These are phyloP conservation scores for Fragum whitleyi DNA, from an alignment of 2,888 invertebrate genomes.

Conservation along the genomic window DNA sequence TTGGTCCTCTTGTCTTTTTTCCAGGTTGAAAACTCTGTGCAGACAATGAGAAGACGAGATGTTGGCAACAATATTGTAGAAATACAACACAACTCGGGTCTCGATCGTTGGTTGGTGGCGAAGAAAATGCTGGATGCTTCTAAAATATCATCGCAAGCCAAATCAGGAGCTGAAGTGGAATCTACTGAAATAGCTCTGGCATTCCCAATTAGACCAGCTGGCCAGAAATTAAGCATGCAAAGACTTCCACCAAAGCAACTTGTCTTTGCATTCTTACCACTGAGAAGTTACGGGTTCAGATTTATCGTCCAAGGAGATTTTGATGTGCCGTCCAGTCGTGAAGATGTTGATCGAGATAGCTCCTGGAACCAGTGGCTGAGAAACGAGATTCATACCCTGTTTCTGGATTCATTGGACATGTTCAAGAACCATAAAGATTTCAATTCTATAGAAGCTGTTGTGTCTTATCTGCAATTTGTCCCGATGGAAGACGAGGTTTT, in stretches of 20 bases:
- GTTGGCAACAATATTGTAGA: conserved; percentile 77
- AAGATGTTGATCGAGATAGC: conserved; percentile 84
- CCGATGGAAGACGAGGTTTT: conserved; percentile 83
- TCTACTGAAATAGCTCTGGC: conserved; percentile 84
- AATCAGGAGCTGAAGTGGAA: conserved; percentile 83
- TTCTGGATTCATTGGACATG: conserved; percentile 80
- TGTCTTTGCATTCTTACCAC: conserved; percentile 85
- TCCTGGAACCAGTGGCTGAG: conserved; percentile 85
- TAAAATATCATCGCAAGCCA: conserved; percentile 80
- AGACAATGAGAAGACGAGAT: conserved; percentile 78
- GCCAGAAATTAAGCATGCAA: conserved; percentile 60
- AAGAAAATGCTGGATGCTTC: conserved; percentile 81
- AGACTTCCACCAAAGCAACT: conserved; percentile 80
- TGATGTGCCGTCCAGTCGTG: conserved; percentile 85
- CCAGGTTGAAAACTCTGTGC: conserved; percentile 73
- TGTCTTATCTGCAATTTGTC: conserved; percentile 83
- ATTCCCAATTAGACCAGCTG: conserved; percentile 75
- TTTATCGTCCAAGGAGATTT: conserved; percentile 85
- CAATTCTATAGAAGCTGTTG: conserved; percentile 77
- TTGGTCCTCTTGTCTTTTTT: no score
- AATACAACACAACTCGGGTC: conserved; percentile 74
- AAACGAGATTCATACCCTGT: conserved; percentile 81
- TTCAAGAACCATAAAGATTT: conserved; percentile 81
- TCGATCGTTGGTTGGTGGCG: conserved; percentile 81
- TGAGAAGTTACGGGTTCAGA: conserved; percentile 84